phyloP scores from a whole-genome alignment of 2,113 vertebrate genomes.

The Gallinago paraguaiae region DNA sequence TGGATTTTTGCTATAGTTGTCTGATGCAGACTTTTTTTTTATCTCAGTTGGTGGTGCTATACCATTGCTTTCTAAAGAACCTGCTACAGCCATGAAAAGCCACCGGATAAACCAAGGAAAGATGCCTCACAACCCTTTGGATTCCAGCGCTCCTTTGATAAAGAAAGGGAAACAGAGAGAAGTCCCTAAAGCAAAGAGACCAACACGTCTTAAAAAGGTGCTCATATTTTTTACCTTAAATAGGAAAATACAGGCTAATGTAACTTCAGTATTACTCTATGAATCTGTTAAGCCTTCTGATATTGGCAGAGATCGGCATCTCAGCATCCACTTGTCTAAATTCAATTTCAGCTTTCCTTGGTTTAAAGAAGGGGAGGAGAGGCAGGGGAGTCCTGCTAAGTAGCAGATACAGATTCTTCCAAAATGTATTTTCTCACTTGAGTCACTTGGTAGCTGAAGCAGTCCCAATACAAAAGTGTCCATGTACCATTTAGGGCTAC shows the following conservation, averaged over 20 bases:
- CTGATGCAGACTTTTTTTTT: not conserved
- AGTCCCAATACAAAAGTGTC: not conserved
- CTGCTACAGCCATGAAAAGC: constrained; percentile 71
- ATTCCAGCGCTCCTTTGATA: constrained; percentile 92
- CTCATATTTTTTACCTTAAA: not conserved
- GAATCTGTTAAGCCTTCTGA: not conserved
- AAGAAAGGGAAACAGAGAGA: constrained; percentile 98
- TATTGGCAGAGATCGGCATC: not conserved
- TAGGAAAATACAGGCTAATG: not conserved
- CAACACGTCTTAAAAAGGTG: constrained; percentile 93
- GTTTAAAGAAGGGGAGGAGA: not conserved
- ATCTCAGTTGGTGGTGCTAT: constrained; percentile 87
- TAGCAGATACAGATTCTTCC: not conserved
- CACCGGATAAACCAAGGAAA: constrained; percentile 77
- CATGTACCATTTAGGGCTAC: not conserved
- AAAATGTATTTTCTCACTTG: not conserved
- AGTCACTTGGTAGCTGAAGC: not conserved
- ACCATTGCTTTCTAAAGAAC: constrained; percentile 86
- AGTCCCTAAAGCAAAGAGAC: constrained; percentile 94
- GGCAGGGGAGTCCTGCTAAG: not conserved
- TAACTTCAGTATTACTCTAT: not conserved
- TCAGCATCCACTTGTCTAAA: not conserved
- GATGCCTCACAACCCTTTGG: constrained; percentile 93
- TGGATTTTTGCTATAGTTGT: not conserved
- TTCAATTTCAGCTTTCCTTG: not conserved